phyloP scores from a whole-genome alignment of 2,797 vertebrate species.

The Cuniculus paca region DNA sequence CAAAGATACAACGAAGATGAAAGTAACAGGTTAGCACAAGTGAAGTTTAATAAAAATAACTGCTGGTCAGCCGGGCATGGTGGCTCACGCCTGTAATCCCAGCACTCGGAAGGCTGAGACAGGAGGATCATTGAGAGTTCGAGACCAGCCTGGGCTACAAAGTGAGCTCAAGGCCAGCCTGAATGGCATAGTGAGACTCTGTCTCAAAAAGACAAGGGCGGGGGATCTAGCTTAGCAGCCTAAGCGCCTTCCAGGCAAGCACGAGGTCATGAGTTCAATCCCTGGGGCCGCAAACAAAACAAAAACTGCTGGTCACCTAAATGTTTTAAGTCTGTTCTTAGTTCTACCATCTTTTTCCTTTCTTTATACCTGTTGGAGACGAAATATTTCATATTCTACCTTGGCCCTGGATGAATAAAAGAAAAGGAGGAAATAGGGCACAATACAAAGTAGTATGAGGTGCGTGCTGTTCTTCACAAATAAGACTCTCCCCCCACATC shows the following conservation, averaged over 20 bases:
- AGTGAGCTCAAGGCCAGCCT: too few relatives aligned
- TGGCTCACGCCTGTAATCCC: too few relatives aligned
- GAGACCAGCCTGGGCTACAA: too few relatives aligned
- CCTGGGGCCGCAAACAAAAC: too few relatives aligned
- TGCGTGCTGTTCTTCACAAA: not conserved
- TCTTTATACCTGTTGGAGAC: not conserved
- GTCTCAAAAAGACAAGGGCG: too few relatives aligned
- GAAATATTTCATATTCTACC: not conserved
- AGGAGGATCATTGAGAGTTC: too few relatives aligned
- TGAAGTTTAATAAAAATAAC: conserved; percentile 23
- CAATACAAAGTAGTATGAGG: not conserved
- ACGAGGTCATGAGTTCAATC: too few relatives aligned
- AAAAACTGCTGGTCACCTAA: not conserved
- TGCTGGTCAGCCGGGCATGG: too few relatives aligned
- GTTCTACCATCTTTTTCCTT: not conserved
- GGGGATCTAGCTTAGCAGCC: too few relatives aligned
- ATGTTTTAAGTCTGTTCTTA: not conserved
- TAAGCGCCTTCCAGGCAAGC: too few relatives aligned
- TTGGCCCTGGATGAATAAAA: not conserved
- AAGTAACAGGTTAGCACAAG: not conserved
- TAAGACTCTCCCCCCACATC: not conserved
- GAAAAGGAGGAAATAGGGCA: not conserved
- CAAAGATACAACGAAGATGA: conserved; percentile 11
- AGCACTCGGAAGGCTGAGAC: too few relatives aligned
- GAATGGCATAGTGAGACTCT: too few relatives aligned